phyloP scores from a whole-genome alignment of 2,888 invertebrate species.

The Marasmarcha lunaedactyla region DNA sequence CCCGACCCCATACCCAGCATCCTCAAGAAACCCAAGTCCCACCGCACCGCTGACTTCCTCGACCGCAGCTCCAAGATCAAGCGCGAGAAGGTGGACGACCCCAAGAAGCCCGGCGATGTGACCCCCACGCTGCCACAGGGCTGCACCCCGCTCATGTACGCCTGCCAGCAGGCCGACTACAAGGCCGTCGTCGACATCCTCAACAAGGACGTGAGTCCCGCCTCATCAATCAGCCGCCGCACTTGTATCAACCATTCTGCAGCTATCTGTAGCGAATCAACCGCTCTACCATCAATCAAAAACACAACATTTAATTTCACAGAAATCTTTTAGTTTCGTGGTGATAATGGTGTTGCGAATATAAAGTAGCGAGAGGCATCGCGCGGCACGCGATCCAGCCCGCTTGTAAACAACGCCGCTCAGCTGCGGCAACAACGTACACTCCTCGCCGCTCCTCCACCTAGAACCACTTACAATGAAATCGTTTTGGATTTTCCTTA shows the following conservation, averaged over 20 bases:
- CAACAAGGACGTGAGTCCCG: slow-evolving; percentile 77
- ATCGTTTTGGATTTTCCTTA: too few relatives aligned
- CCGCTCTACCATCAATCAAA: slow-evolving; percentile 6
- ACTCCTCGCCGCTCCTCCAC: slow-evolving; percentile 14
- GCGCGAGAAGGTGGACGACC: slow-evolving; percentile 47
- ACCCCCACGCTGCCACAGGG: slow-evolving; percentile 70
- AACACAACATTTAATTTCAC: neutral
- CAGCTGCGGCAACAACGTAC: slow-evolving; percentile 10
- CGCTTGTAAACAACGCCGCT: slow-evolving; percentile 38
- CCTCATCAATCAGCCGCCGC: neutral
- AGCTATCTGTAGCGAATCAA: neutral
- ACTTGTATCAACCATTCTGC: neutral
- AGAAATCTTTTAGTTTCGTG: neutral
- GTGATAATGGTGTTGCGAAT: slow-evolving; percentile 22
- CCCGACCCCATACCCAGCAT: slow-evolving; percentile 61
- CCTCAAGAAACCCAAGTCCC: slow-evolving; percentile 51
- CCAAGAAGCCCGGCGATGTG: slow-evolving; percentile 43
- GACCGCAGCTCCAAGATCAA: slow-evolving; percentile 60
- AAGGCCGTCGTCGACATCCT: slow-evolving; percentile 80
- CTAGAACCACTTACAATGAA: too few relatives aligned
- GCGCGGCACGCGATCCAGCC: slow-evolving; percentile 25
- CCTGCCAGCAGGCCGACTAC: slow-evolving; percentile 89
- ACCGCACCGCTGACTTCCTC: slow-evolving; percentile 46
- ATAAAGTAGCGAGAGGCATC: slow-evolving; percentile 35
- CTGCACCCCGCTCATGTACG: slow-evolving; percentile 90